A percentile compares a stretch with the other conserved stretches of the same genome.
Conservation (phyloP, 2,113 vertebrate species). For the Alosa alosa region DNA sequence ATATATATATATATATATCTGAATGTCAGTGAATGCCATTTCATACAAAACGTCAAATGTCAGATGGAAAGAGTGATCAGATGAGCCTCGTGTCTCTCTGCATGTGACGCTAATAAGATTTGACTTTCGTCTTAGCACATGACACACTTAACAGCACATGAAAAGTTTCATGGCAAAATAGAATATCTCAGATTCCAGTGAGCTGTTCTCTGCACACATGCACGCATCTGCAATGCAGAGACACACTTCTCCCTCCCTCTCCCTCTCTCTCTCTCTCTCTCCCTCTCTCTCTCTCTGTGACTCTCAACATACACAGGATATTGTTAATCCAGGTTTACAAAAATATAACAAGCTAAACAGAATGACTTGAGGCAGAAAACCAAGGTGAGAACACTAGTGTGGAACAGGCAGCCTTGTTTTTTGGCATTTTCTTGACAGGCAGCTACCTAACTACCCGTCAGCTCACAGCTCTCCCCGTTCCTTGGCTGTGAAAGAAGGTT, state of each 20-base stretch:
- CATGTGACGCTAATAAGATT: neutral
- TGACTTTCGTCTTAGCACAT: no score
- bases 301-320: neutral
- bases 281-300: slow-evolving; percentile 17
- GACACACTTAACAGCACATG: no score
- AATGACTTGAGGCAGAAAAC: neutral
- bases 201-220: neutral
- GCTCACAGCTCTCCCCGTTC: neutral
- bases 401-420: neutral
- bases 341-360: neutral
- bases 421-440: neutral
- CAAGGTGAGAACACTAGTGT: neutral
- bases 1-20: neutral
- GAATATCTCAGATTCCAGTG: neutral
- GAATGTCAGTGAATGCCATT: neutral
- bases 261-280: neutral
- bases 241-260: neutral
- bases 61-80: neutral
- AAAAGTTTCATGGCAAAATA: no score
- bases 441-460: neutral
- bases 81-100: neutral
- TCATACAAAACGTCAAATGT: neutral
- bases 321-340: neutral
- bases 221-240: neutral
- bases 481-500: neutral